Base-by-base conservation (phyloP, 2,888 invertebrate species). In the Limnephilus lunatus region DNA sequence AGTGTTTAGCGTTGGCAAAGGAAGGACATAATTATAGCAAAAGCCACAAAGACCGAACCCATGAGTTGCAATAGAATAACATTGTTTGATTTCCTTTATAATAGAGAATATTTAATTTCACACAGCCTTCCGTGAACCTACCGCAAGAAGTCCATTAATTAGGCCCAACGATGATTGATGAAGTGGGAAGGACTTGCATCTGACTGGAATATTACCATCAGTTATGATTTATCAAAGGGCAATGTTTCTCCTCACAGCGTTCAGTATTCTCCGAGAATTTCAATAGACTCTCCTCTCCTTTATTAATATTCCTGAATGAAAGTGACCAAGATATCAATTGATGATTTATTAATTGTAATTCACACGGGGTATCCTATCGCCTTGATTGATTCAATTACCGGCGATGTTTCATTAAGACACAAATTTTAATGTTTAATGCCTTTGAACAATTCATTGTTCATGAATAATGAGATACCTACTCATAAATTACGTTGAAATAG, bases 161-260 rank as follows among this genome's bases (percentile, higher is more conserved):
- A 87, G 80, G 31, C 35, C 25, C 85, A 44, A 90, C 90, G 91
- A 92, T 91, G 92, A 92, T 92, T 91, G 92, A 92, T 92, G 92
- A 83, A 35, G 81, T 44, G 90, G 48, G 53, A 83, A 83, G 83
- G 44, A 90, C 80, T n/a, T 35, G 81, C 35, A 44, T 35, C 83
- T 32, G 53, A 35, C 39, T 32, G 85, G 89, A 89, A 82, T 85
- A 89, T 89, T 81, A 89, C 32, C 85, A 82, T 83, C 81, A 81
- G 81, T 35, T 85, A 85, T 89, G 83, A 68, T 82, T 48, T 81
- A 91, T 91, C 89, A 85, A 83, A 83, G 89, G 87, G 89, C 81
- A 39, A 44, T 39, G 88, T 88, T 88, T 88, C 68, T 39, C 35
- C 81, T 39, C 89, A 80, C 90, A 85, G 86, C n/a, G 39, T 48